phyloP scores from a whole-genome alignment of 2,888 invertebrate species.

The Caenorhabditis doughertyi region DNA sequence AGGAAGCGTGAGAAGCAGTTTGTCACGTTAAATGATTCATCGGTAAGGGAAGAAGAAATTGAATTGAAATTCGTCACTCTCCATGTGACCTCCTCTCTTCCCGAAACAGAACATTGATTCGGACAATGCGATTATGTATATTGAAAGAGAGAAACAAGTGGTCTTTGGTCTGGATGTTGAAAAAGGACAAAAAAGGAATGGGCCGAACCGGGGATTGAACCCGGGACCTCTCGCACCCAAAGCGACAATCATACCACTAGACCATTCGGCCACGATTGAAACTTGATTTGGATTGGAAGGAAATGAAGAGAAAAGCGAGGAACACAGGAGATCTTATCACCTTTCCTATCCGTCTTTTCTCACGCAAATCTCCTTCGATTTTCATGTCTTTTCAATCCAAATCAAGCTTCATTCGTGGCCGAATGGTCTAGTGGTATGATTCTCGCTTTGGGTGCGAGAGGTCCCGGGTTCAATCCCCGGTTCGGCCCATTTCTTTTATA shows the following conservation, averaged over 20 bases:
- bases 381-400: constrained; percentile 75
- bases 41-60: constrained; percentile 15
- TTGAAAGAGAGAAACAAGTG: background rate
- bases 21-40: constrained; percentile 58
- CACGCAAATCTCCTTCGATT: no score
- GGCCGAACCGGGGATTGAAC: constrained; percentile 65
- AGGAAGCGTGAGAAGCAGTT: constrained; percentile 41
- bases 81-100: constrained; percentile 8
- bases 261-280: constrained; percentile 76
- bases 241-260: constrained; percentile 83
- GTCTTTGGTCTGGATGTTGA: background rate
- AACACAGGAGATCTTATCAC: no score
- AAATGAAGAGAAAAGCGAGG: constrained; percentile 82
- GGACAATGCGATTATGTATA: constrained; percentile 47
- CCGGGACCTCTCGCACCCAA: constrained; percentile 83
- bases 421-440: constrained; percentile 83
- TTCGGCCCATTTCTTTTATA: constrained; percentile 66
- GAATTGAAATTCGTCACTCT: no score
- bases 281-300: constrained; percentile 79
- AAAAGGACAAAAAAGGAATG: constrained; percentile 5
- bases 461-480: constrained; percentile 82
- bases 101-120: constrained; percentile 13
- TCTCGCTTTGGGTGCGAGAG: constrained; percentile 83
- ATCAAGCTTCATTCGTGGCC: constrained; percentile 29
- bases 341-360: no score